Evolutionary conservation across 2,797 vertebrate genomes (phyloP).

Genomic region (Hoplostethus atlanticus): DNA sequence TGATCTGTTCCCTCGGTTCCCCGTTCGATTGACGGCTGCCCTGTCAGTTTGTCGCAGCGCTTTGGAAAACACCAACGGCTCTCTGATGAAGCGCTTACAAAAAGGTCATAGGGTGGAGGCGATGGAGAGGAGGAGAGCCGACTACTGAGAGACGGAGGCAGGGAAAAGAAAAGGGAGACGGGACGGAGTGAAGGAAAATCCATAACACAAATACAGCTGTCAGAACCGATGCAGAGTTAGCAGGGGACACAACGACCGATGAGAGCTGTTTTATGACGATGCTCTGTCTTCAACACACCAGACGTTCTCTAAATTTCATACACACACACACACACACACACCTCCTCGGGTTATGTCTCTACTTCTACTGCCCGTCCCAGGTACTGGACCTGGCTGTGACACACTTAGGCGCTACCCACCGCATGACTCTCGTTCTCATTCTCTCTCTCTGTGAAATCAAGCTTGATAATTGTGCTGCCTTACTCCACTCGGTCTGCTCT

Average conservation of each 20-base stretch:
- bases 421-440: conserved; percentile 28
- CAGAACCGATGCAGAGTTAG: conserved; percentile 82
- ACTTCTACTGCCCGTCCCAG: conserved; percentile 40
- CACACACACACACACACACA: background rate
- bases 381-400: conserved; percentile 46
- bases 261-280: conserved; percentile 63
- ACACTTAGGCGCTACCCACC: conserved; percentile 32
- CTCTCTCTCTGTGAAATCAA: conserved; percentile 37
- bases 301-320: conserved; percentile 31
- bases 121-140: conserved; percentile 60
- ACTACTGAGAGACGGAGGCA: conserved; percentile 68
- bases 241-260: conserved; percentile 69
- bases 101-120: conserved; percentile 76
- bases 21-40: conserved; percentile 83
- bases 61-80: conserved; percentile 85
- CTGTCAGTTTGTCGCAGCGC: conserved; percentile 82
- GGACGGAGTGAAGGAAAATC: conserved; percentile 87
- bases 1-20: conserved; percentile 73
- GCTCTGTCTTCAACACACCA: conserved; percentile 55
- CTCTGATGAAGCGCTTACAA: conserved; percentile 85
- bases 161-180: conserved; percentile 66
- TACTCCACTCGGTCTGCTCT: conserved; percentile 43
- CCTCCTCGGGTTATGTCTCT: background rate
- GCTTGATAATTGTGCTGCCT: conserved; percentile 43
- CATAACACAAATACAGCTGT: conserved; percentile 90